Evolutionary conservation across 2,113 vertebrate species (phyloP), one percentile per base, ranked within the genome.

Genomic region (Pungitius pungitius): DNA sequence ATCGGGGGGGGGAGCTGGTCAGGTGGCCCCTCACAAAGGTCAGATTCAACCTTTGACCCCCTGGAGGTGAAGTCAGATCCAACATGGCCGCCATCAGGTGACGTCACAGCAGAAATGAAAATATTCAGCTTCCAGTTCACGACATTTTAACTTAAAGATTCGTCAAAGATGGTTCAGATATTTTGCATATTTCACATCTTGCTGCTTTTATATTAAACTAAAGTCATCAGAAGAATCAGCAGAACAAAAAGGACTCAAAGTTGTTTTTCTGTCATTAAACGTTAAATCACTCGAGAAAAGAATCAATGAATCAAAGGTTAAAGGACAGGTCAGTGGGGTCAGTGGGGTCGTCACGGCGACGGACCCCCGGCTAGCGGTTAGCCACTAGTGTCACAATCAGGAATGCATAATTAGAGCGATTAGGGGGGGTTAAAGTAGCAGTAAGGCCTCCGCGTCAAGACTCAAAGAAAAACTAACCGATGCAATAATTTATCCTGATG

Each of bases 391-490:
- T 37, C 60, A 84, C 55, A 17, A 69, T 82, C 78, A 85, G 79
- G 73, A 91, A 88, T 79, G 85, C 70, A 84, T 80, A 22, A 77
- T 88, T 77, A 72, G 35, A 75, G 76, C 30, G 75, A 68, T 81
- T 26, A 49, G 22, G 76, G 87, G 60, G 87, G 87, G 8, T 81
- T 84, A 88, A 81, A 93, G 91, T 88, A 87, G 91, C 89, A 86
- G 79, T 94, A 95, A 96, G 92, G 94, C 94, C 93, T 94, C 94
- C 78, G 76, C 85, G 93, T 93, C 94, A 91, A 91, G 87, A 94
- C 90, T 91, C 84, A 77, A 74, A 72, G 83, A 74, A 88, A 82
- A 85, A 86, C 75, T 26, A 51, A 68, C 79, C 8, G 63, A 71
- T 47, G 65, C 49, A 75, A 69, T 67, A 47, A 75, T 68, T 78